phyloP scores from a whole-genome alignment of 1,140 invertebrate species.

The Tyrophagus putrescentiae region DNA sequence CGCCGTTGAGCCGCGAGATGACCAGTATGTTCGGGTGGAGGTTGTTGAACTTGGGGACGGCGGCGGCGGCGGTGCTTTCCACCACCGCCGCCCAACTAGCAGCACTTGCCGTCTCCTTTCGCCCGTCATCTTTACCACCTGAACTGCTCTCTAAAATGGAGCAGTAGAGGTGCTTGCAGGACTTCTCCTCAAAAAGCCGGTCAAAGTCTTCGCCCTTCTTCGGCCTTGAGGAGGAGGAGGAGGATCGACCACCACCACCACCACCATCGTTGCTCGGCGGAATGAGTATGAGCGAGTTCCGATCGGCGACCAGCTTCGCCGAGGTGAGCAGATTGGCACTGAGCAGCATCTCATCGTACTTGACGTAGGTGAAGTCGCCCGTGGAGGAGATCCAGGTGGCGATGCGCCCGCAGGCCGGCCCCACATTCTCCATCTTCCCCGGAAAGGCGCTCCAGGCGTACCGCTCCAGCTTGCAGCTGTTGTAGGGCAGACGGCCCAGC shows the following conservation, averaged over 20 bases:
- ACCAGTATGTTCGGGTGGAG: constrained; percentile 57
- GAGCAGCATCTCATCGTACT: constrained; percentile 78
- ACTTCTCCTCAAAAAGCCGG: neutral
- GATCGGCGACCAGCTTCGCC: constrained; percentile 74
- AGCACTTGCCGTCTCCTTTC: neutral
- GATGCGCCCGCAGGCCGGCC: constrained; percentile 49
- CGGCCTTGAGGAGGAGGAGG: too few relatives aligned
- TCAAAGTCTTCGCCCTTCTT: too few relatives aligned
- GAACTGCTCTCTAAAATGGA: constrained; percentile 31
- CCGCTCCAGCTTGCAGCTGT: constrained; percentile 19
- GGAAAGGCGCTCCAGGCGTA: constrained; percentile 65
- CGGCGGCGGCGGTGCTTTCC: too few relatives aligned
- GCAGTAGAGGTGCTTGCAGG: neutral
- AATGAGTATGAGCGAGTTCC: constrained; percentile 52
- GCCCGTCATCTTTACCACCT: constrained; percentile 22
- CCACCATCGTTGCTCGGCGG: neutral
- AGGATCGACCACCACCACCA: neutral
- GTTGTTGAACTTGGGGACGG: constrained; percentile 32
- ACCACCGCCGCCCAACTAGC: too few relatives aligned
- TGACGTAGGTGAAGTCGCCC: constrained; percentile 85
- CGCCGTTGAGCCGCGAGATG: constrained; percentile 66
- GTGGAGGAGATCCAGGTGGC: constrained; percentile 86
- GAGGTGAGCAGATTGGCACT: constrained; percentile 65
- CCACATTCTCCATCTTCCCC: constrained; percentile 54
- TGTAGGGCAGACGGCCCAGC: constrained; percentile 46